Percentiles rank a stretch among this genome's conserved stretches.
Conservation (phyloP, 2,113 vertebrate genomes). For the Poecilia latipinna region DNA sequence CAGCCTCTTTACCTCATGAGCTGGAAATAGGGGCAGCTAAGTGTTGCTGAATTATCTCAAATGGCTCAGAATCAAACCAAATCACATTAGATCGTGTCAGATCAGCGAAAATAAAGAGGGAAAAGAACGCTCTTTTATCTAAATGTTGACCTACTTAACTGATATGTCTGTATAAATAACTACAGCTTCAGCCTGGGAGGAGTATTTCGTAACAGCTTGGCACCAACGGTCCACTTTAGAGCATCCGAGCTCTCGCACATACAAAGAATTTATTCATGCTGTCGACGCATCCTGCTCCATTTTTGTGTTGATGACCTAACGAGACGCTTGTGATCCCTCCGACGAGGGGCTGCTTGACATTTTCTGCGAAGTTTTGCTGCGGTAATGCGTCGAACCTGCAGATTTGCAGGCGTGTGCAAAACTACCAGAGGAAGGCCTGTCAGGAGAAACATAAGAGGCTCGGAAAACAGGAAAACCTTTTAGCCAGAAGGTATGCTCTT, state of each 20-base stretch:
- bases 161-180: constrained; percentile 53
- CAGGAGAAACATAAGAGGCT: constrained; percentile 10
- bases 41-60: constrained; percentile 7
- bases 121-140: constrained; percentile 34
- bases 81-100: constrained; percentile 35
- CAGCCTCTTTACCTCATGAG: constrained; percentile 9
- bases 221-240: background rate
- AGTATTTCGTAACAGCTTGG: constrained; percentile 35
- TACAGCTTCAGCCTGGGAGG: constrained; percentile 14
- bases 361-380: background rate
- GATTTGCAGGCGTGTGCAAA: background rate
- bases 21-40: constrained; percentile 20
- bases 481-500: constrained; percentile 22
- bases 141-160: constrained; percentile 62
- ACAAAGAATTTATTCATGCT: constrained; percentile 15
- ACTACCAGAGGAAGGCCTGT: constrained; percentile 28
- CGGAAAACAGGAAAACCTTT: constrained; percentile 32
- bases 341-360: constrained; percentile 1
- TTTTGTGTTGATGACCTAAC: constrained; percentile 8
- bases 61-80: constrained; percentile 37
- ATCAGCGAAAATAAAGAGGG: constrained; percentile 6
- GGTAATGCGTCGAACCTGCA: constrained; percentile 9
- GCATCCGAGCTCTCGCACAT: constrained; percentile 20
- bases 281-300: constrained; percentile 23
- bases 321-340: background rate